These are phyloP conservation scores for Prorops nasuta DNA, from an alignment of 1,140 invertebrate species.

Conservation along the genomic window DNA sequence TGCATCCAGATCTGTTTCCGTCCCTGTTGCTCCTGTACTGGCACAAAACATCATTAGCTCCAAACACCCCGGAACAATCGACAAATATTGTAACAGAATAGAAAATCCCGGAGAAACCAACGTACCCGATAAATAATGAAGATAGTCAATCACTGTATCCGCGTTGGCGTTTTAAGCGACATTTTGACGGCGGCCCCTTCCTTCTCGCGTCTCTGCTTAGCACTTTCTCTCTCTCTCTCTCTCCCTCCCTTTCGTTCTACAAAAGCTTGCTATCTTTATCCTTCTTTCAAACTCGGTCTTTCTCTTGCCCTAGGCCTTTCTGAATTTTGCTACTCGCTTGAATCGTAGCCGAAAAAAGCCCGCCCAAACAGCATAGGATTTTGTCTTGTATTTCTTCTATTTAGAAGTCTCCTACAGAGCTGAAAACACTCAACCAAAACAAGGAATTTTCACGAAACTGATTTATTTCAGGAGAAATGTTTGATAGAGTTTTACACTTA, in stretches of 20 bases:
- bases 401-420: too few relatives aligned
- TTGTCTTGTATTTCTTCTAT: too few relatives aligned
- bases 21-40: too few relatives aligned
- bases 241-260: constrained; percentile 25
- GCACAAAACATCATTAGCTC: too few relatives aligned
- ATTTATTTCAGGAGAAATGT: too few relatives aligned
- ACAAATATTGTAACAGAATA: background rate
- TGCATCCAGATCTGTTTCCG: constrained; percentile 24
- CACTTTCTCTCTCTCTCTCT: constrained; percentile 11
- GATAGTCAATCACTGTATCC: constrained; percentile 34
- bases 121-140: background rate
- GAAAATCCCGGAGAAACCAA: background rate
- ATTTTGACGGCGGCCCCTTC: constrained; percentile 38
- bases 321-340: too few relatives aligned
- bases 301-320: background rate
- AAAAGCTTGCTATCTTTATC: constrained; percentile 7
- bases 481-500: too few relatives aligned
- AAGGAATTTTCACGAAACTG: too few relatives aligned
- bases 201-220: constrained; percentile 12
- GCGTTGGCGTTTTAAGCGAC: constrained; percentile 43
- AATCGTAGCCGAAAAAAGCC: constrained; percentile 22
- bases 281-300: background rate
- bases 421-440: too few relatives aligned
- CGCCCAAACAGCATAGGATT: constrained; percentile 9
- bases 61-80: background rate